Conservation (phyloP, 2,113 vertebrate species). For the Tor tambroides region DNA sequence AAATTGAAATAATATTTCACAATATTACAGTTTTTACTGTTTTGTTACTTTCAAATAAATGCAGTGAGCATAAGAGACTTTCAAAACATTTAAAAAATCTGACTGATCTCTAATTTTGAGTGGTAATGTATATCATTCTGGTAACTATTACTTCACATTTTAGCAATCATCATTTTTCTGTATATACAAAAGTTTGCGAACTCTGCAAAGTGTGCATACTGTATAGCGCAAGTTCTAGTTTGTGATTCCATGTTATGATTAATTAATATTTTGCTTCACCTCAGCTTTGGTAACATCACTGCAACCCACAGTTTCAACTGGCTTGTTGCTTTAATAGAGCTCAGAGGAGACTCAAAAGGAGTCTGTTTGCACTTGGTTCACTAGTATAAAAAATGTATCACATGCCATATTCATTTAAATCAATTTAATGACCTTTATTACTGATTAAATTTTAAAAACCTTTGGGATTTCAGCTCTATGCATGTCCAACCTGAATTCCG, state of each 20-base stretch:
- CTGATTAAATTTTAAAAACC: background rate
- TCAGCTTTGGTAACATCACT: background rate
- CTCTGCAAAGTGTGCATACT: background rate
- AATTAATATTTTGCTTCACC: background rate
- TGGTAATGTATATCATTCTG: too few species aligned
- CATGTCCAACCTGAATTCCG: background rate
- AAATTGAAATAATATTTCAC: background rate
- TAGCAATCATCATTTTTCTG: too few species aligned
- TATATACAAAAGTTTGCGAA: background rate
- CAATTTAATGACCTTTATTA: background rate
- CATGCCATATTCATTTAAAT: background rate
- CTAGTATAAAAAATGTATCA: background rate
- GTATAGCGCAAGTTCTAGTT: background rate
- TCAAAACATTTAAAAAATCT: too few species aligned
- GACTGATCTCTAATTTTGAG: background rate
- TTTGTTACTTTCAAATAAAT: background rate
- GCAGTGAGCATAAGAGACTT: background rate
- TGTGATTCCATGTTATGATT: background rate
- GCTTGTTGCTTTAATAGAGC: background rate
- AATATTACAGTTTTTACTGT: background rate
- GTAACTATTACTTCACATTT: background rate
- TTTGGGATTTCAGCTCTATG: background rate
- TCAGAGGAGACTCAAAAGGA: background rate
- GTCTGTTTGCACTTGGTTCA: background rate
- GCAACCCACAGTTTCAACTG: background rate